A percentile compares a stretch with the other conserved stretches of the same genome.
Evolutionary conservation across 2,113 vertebrate genomes (phyloP).

Genomic region (Melanerpes aurifrons): DNA sequence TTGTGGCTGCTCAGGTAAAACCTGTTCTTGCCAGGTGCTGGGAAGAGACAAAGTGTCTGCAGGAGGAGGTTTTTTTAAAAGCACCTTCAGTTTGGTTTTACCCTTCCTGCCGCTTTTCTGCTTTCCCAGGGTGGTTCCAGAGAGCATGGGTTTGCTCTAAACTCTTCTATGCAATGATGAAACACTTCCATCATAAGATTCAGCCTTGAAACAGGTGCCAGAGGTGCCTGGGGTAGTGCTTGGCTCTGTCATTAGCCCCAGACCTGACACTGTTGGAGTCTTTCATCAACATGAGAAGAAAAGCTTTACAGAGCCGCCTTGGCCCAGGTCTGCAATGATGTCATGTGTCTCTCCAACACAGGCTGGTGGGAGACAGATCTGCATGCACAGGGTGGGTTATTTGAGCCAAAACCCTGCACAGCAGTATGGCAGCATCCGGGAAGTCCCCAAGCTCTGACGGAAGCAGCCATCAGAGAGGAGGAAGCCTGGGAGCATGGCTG

Average conservation of each 20-base stretch:
- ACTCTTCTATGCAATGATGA: neutral
- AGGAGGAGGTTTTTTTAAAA: neutral
- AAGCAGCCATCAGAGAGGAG: neutral
- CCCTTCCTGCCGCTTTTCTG: neutral
- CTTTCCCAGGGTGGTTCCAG: neutral
- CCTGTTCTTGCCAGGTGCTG: neutral
- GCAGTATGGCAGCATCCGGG: neutral
- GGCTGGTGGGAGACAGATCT: neutral
- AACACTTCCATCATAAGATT: neutral
- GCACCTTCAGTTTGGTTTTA: neutral
- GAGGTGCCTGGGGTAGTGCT: neutral
- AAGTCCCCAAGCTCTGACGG: neutral
- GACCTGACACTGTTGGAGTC: neutral
- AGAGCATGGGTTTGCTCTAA: accelerated
- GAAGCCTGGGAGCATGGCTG: neutral
- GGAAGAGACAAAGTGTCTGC: neutral
- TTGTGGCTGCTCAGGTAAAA: neutral
- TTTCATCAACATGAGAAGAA: neutral
- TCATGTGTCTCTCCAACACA: neutral
- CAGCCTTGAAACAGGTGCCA: neutral
- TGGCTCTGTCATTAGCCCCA: neutral
- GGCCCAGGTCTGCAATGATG: neutral
- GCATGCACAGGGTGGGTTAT: neutral
- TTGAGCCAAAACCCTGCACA: neutral
- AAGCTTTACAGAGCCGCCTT: neutral